These are phyloP conservation scores for Spisula subtruncata DNA, from an alignment of 2,888 invertebrate species.

Conservation along the genomic window DNA sequence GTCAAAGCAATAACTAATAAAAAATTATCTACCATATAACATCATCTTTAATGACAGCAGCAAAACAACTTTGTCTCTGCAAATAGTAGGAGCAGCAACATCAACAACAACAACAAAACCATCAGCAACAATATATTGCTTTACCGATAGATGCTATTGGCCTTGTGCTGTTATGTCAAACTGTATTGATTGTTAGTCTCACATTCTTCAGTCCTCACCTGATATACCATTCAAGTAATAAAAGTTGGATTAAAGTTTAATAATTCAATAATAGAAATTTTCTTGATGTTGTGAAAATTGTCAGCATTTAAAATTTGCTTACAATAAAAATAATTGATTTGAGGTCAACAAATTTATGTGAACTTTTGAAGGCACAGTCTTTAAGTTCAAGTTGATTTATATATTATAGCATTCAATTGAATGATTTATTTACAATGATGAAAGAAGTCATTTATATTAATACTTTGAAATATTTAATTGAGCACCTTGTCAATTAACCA, in stretches of 20 bases:
- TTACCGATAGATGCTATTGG: no score
- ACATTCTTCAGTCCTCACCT: background rate
- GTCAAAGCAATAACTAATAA: no score
- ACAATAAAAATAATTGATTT: background rate
- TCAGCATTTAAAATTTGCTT: background rate
- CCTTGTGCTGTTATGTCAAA: no score
- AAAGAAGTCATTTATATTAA: background rate
- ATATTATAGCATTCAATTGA: background rate
- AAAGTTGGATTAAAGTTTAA: background rate
- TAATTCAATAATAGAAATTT: background rate
- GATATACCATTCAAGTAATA: background rate
- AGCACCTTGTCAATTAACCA: background rate
- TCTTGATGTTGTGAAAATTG: background rate
- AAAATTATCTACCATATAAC: no score
- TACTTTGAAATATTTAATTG: conserved; percentile 1
- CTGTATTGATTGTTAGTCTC: conserved; percentile 1
- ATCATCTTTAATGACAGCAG: no score
- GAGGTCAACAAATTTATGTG: conserved; percentile 31
- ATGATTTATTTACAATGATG: background rate
- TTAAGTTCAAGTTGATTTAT: background rate
- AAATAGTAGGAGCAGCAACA: no score
- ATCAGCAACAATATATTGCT: no score
- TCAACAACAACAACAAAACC: no score
- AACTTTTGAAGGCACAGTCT: background rate
- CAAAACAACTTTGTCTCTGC: no score